These are phyloP conservation scores for Pachypanchax playfairii DNA, from an alignment of 2,113 vertebrate genomes.

Conservation along the genomic window DNA sequence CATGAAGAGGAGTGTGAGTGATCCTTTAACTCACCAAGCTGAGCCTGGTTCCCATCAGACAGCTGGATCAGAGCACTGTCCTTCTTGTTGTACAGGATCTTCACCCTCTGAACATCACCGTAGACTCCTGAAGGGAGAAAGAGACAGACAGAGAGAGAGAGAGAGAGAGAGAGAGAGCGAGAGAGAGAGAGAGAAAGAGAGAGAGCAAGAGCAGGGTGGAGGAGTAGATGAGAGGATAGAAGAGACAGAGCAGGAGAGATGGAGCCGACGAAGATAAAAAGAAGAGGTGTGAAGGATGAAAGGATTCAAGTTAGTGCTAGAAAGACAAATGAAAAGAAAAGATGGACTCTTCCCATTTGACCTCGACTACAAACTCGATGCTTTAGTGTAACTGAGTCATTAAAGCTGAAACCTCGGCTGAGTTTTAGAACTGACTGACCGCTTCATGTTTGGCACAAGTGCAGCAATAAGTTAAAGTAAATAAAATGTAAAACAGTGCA, in stretches of 20 bases:
- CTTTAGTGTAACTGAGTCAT: slow-evolving; percentile 13
- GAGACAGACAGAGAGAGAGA: slow-evolving; percentile 48
- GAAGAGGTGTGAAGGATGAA: slow-evolving; percentile 77
- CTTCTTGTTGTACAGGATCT: slow-evolving; percentile 99
- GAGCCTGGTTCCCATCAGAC: slow-evolving; percentile 96
- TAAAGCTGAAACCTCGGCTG: slow-evolving; percentile 24
- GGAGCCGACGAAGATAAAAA: slow-evolving; percentile 77
- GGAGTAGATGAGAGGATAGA: slow-evolving; percentile 62
- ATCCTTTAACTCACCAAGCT: slow-evolving; percentile 86
- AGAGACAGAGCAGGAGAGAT: slow-evolving; percentile 75
- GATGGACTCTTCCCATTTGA: slow-evolving; percentile 67
- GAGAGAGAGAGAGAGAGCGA: slow-evolving; percentile 36
- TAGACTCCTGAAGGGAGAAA: slow-evolving; percentile 90
- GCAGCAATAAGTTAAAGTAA: slow-evolving; percentile 7
- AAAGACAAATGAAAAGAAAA: slow-evolving; percentile 79
- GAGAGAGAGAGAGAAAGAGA: slow-evolving; percentile 26
- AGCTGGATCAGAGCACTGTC: slow-evolving; percentile 99
- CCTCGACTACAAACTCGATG: slow-evolving; percentile 51
- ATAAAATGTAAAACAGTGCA: slow-evolving; percentile 9
- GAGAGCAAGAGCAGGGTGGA: slow-evolving; percentile 66
- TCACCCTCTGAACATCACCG: slow-evolving; percentile 98
- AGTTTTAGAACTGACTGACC: slow-evolving; percentile 3
- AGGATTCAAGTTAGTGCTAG: slow-evolving; percentile 83
- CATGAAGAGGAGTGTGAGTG: too few species aligned
- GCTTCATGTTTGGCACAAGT: not conserved